Base-by-base conservation (phyloP, 64 coral and sea anemone genomes). In the Stylophora pistillata region DNA sequence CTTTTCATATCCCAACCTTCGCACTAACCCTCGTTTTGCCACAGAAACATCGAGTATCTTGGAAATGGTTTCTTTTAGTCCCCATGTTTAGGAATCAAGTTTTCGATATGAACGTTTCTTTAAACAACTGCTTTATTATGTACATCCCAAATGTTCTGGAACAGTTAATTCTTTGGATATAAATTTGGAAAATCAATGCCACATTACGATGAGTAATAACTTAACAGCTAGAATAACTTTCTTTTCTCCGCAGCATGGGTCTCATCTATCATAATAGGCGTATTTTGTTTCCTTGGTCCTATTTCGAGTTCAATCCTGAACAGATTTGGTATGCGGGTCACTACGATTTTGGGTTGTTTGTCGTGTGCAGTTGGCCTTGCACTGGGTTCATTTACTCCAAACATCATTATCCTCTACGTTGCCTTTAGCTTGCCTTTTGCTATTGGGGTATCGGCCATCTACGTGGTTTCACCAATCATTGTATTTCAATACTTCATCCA, bases 351-450 rank as follows among this genome's bases (percentile, higher is more conserved):
- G 15, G 80, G 61, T 25, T 84, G 80, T 13, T 26, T 84, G 21
- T 28, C 53, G 62, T 68, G 58, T 84, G 47, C 80, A 25, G 32
- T 23, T 21, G 80, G 10, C 23, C 80, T 84, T 27, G 21, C 34
- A 54, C 6, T 70, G 17, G 80, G 80, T 16, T 84, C 80, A 4
- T 84, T 84, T 55, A 61, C n/a, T 3, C 34, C 20, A 3, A 65
- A 12, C 16, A 55, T 84, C 9, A 13, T 69, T 21, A 15, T 53
- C 32, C 80, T 84, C 32, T 84, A 69, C 34, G 26, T 84, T 21
- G 14, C 61, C 80, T 84, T 84, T 11, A 84, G 80, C 69, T 84
- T 84, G 11, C 80, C 80, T 6, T 84, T 84, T 70, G 60, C 31
- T 1, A 3, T 84, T 16, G 80, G 80, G 20, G 1, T 33, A 6